Percentiles rank a stretch among this genome's conserved stretches.
Conservation (phyloP, 2,113 vertebrate species). For the Ammodytes dubius region DNA sequence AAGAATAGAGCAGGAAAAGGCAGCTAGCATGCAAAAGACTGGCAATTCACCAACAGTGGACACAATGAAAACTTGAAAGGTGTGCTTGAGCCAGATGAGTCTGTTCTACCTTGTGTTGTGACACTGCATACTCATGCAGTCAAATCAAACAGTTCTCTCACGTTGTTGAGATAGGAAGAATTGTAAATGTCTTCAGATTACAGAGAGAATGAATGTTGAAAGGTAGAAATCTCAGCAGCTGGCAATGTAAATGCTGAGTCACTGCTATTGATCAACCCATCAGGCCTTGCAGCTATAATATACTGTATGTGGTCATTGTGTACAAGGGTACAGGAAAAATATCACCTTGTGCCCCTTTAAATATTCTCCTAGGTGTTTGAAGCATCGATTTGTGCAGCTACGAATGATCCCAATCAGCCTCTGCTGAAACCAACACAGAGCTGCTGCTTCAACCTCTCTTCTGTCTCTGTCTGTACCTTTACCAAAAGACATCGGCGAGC, state of each 20-base stretch:
- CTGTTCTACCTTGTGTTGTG: no score
- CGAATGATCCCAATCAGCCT: conserved; percentile 24
- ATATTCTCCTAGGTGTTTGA: conserved; percentile 50
- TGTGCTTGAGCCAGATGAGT: no score
- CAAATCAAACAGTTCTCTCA: neutral
- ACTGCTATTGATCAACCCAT: conserved; percentile 53
- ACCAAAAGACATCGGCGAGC: neutral
- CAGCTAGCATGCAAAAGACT: no score
- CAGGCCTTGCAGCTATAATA: conserved; percentile 39
- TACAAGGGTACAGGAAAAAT: conserved; percentile 29
- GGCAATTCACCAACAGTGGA: no score
- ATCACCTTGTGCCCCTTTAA: conserved; percentile 55
- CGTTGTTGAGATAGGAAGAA: neutral
- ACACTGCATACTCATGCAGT: neutral
- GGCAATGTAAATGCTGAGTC: conserved; percentile 59
- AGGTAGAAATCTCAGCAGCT: conserved; percentile 39
- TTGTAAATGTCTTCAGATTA: conserved; percentile 11
- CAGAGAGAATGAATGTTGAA: conserved; percentile 16
- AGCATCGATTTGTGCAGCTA: conserved; percentile 26
- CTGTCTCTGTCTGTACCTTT: conserved; percentile 24
- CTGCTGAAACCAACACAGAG: conserved; percentile 4
- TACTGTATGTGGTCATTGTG: conserved; percentile 24
- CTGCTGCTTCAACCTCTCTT: neutral
- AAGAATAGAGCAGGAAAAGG: no score
- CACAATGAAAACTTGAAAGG: no score